Conservation (phyloP, 2,888 invertebrate genomes). For the Archaeoteleia sp. region DNA sequence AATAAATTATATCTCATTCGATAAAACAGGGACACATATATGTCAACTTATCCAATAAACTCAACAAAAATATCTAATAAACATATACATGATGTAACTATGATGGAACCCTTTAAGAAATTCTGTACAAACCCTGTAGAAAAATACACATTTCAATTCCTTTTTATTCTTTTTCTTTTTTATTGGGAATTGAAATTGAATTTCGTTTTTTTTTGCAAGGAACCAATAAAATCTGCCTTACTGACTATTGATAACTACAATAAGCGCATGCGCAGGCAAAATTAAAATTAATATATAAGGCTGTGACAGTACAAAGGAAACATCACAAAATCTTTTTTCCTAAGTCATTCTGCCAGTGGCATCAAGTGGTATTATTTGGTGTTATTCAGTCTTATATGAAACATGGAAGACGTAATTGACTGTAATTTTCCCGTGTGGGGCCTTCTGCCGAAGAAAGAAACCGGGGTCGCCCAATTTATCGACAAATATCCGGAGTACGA, state of each 20-base stretch:
- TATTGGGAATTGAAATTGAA: too few species aligned
- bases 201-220: too few species aligned
- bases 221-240: too few species aligned
- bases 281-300: conserved; percentile 64
- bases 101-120: too few species aligned
- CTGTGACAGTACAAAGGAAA: conserved; percentile 64
- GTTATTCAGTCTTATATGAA: conserved; percentile 47
- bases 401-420: conserved; percentile 74
- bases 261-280: conserved; percentile 60
- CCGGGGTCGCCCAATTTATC: conserved; percentile 90
- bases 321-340: conserved; percentile 61
- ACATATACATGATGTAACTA: too few species aligned
- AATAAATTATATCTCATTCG: too few species aligned
- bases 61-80: too few species aligned
- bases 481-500: conserved; percentile 93
- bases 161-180: too few species aligned
- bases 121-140: too few species aligned
- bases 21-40: too few species aligned
- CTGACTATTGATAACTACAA: not conserved
- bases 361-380: conserved; percentile 32
- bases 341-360: conserved; percentile 63
- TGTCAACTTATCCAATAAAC: too few species aligned
- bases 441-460: conserved; percentile 95
- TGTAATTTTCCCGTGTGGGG: conserved; percentile 87
- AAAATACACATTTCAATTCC: too few species aligned